Evolutionary conservation across 2,888 invertebrate species (phyloP), one percentile per base, ranked within the genome.

Genomic region (Euproctis similis): DNA sequence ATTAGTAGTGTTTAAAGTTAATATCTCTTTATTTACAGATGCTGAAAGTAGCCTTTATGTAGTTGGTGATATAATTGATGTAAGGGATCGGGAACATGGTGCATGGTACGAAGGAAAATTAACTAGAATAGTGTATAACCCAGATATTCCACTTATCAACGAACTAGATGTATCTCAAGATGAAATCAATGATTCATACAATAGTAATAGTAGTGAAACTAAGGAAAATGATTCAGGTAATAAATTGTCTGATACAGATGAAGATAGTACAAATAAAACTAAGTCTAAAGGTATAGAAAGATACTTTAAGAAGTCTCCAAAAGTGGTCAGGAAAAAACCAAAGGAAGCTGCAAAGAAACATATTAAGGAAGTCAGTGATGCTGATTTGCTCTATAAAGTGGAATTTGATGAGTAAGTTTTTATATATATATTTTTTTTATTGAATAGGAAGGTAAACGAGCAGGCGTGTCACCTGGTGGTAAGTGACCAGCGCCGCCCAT

Each of bases 101-200:
- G 88, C 90, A 5, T 94, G 93, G 93, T 88, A 88, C 64, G 93
- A 93, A 71, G 92, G 88, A 0, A 86, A 82, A 54, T 84, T 91
- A 38, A 44, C 76, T 1, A 77, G 82, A 43, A 88, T 90, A 42
- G 80, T 86, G 1, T 56, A 62, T 14, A 66, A 81, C 26, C 74
- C 76, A 2, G 26, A 46, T 13, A 30, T 39, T 23, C 34, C 38
- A 25, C 13, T 29, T 11, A 8, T 23, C 30, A 26, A 19, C 3
- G 28, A 36, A 18, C 27, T 28, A 9, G 4, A 1, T 13, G 33
- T 23, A 3, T 27, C 38, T 27, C 30, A 39, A 23, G 44, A 37
- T 12, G 39, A 22, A 4, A n/a, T n/a, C n/a, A n/a, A n/a, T n/a
- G n/a, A n/a, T n/a, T n/a, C n/a, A n/a, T 32, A 33, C 28, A 36